Conservation (phyloP, 2,888 invertebrate genomes). For the Epistrophe eligans region DNA sequence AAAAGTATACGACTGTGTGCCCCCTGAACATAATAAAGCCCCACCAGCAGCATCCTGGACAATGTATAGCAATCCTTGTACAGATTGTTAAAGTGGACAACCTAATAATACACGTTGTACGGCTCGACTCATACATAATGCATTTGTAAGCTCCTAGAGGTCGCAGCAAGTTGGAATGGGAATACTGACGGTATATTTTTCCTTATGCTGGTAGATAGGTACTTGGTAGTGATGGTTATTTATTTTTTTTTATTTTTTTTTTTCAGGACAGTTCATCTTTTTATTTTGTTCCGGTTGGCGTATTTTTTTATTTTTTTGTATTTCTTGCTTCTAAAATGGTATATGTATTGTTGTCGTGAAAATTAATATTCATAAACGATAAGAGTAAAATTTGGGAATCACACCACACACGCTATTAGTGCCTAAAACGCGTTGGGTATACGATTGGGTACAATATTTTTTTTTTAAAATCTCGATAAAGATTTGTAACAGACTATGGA, state of each 20-base stretch:
- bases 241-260: slow-evolving; percentile 1
- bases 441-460: no score
- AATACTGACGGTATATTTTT: slow-evolving; percentile 7
- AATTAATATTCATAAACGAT: no score
- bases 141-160: slow-evolving; percentile 73
- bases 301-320: slow-evolving; percentile 14
- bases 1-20: slow-evolving; percentile 56
- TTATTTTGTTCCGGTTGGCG: slow-evolving; percentile 56
- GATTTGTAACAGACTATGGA: no score
- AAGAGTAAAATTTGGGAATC: no score
- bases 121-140: slow-evolving; percentile 75
- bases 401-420: no score
- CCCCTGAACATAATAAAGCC: slow-evolving; percentile 31
- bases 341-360: slow-evolving; percentile 5
- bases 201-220: slow-evolving; percentile 6
- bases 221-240: slow-evolving; percentile 39
- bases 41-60: slow-evolving; percentile 52
- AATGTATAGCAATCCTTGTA: slow-evolving; percentile 71
- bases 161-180: slow-evolving; percentile 5
- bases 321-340: not conserved
- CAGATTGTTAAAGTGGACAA: slow-evolving; percentile 76
- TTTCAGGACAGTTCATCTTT: slow-evolving; percentile 63
- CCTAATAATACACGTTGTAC: slow-evolving; percentile 76
- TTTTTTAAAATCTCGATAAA: no score
- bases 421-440: no score